Evolutionary conservation across 2,113 vertebrate genomes (phyloP).

Genomic region (Hipposideros armiger): DNA sequence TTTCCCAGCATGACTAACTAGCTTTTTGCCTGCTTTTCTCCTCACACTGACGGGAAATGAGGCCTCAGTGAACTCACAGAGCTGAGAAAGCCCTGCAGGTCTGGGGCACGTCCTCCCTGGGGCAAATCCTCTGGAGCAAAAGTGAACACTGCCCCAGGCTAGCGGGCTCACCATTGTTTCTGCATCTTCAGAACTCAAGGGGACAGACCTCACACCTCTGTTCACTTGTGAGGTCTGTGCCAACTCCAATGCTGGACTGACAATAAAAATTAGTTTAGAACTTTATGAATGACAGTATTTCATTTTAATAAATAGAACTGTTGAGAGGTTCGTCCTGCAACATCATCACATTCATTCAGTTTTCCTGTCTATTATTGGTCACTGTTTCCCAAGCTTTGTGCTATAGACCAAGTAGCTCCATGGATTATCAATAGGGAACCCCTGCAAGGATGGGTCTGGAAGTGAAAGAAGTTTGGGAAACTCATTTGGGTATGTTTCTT

Average conservation of each 20-base stretch:
- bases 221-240: background rate
- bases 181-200: background rate
- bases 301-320: background rate
- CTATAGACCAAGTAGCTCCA: background rate
- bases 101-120: background rate
- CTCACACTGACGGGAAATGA: constrained; percentile 56
- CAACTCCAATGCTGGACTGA: background rate
- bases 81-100: background rate
- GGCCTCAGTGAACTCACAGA: background rate
- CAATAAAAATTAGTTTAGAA: background rate
- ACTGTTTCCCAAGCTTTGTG: background rate
- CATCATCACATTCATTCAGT: background rate
- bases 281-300: background rate
- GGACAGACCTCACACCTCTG: background rate
- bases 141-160: background rate
- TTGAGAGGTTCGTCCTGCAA: background rate
- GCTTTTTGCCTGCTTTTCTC: background rate
- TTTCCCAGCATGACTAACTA: constrained; percentile 54
- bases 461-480: background rate
- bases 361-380: background rate
- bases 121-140: background rate
- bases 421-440: background rate
- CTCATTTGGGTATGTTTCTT: background rate
- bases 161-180: background rate
- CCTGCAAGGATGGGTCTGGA: background rate